Base-by-base conservation (phyloP, 2,888 invertebrate species). In the Acheta domesticus region DNA sequence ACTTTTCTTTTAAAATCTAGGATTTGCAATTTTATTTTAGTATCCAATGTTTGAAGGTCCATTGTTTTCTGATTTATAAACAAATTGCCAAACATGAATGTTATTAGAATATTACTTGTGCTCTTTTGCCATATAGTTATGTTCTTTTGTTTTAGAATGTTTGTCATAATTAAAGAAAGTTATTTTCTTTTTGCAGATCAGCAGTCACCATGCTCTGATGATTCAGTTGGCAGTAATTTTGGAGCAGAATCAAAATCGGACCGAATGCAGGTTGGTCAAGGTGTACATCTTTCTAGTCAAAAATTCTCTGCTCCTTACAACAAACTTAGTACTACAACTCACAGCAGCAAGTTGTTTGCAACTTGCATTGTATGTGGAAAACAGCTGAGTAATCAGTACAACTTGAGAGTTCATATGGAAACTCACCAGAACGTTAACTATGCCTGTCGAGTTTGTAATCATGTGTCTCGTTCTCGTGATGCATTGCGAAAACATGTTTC, bases 361-460 rank as follows among this genome's bases (percentile, higher is more conserved):
- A 92, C 93, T 20, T 96, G 96, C 86, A 92, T 92, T 81, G 91
- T 96, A 78, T 96, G 96, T 87, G 93, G 94, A 85, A 96, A 96
- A 86, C 94, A 95, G 80, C 89, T 96, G 77, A 95, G 95, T 86
- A 96, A 96, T 87, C 96, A 96, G 86, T 96, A 96, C 88, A 96
- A 96, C 86, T 87, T 96, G 84, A 90, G 96, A 81, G 96, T 96
- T 81, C 96, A 96, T 85, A 92, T 96, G 92, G 96, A 96, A 85
- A 96, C 96, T 23, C 96, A 96, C 86, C 94, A 95, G 85, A 96
- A 96, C 83, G 92, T 94, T 77, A 92, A 95, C 49, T 95, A 96
- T 86, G 95, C 95, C 50, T 96, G 96, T 85, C 91, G 93, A 82
- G 94, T 95, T 0, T 96, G 96, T 87, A 92, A 93, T 1, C 96